Percentiles rank a stretch among this genome's conserved stretches.
Conservation (phyloP, 2,797 vertebrate species). For the Thamnophis elegans region DNA sequence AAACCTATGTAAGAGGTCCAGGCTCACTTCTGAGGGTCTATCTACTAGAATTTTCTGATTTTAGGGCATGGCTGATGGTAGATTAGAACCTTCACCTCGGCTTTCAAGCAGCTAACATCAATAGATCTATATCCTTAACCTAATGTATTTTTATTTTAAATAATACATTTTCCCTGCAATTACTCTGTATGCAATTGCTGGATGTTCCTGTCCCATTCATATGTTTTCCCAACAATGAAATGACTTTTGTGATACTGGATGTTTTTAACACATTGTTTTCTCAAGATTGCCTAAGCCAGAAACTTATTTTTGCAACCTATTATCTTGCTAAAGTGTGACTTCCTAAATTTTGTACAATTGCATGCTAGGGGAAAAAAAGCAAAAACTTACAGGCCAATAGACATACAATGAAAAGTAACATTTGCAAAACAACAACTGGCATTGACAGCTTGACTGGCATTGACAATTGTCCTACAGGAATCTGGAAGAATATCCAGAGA, state of each 20-base stretch:
- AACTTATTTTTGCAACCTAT: neutral
- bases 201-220: neutral
- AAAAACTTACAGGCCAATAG: constrained; percentile 72
- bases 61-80: neutral
- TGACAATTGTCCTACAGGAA: constrained; percentile 56
- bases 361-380: rapidly evolving
- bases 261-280: neutral
- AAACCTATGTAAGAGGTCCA: neutral
- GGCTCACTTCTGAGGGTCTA: neutral
- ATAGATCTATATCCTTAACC: neutral
- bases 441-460: constrained; percentile 55
- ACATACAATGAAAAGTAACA: constrained; percentile 70
- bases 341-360: neutral
- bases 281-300: neutral
- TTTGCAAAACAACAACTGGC: constrained; percentile 63
- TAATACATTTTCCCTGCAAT: neutral
- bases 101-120: neutral
- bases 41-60: neutral
- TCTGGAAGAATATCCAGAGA: constrained; percentile 54
- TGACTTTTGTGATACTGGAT: neutral
- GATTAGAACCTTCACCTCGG: neutral
- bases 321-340: neutral
- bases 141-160: neutral
- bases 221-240: neutral
- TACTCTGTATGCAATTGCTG: neutral